These are phyloP conservation scores for Syngnathus scovelli DNA, from an alignment of 2,113 vertebrate species.

Conservation along the genomic window DNA sequence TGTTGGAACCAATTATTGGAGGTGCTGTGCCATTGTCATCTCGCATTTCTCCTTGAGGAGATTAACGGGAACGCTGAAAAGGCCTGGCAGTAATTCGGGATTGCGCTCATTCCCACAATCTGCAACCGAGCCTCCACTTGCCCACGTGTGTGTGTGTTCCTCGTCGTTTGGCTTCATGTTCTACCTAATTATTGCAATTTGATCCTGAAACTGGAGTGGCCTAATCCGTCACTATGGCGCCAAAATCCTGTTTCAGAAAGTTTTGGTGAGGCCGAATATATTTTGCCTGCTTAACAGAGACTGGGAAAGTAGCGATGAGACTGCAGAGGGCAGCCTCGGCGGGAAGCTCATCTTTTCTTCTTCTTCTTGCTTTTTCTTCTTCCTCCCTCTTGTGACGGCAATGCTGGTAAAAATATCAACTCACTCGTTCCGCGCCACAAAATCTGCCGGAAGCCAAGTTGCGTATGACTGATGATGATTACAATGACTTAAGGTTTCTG, in stretches of 20 bases:
- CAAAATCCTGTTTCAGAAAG: slow-evolving; percentile 61
- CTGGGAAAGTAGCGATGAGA: slow-evolving; percentile 54
- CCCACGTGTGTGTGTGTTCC: slow-evolving; percentile 49
- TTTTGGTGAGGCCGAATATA: slow-evolving; percentile 53
- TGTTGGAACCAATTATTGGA: slow-evolving; percentile 82
- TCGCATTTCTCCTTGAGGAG: slow-evolving; percentile 76
- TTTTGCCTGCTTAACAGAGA: slow-evolving; percentile 62
- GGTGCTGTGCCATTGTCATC: slow-evolving; percentile 78
- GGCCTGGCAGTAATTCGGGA: slow-evolving; percentile 67
- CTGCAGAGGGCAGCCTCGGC: slow-evolving; percentile 59
- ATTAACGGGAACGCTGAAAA: slow-evolving; percentile 72
- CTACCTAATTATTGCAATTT: slow-evolving; percentile 74
- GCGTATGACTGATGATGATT: neutral
- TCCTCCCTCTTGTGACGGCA: slow-evolving; percentile 27
- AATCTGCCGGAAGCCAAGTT: neutral
- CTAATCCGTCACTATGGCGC: slow-evolving; percentile 63
- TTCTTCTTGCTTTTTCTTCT: slow-evolving; percentile 46
- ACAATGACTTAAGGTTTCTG: neutral
- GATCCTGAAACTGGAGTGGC: slow-evolving; percentile 70
- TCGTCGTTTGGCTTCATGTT: slow-evolving; percentile 67
- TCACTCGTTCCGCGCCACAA: slow-evolving; percentile 19
- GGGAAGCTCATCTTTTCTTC: slow-evolving; percentile 21
- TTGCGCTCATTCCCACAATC: slow-evolving; percentile 66
- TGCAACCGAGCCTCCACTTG: slow-evolving; percentile 68
- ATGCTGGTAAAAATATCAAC: slow-evolving; percentile 45